Percentiles rank a stretch among this genome's conserved stretches.
phyloP scores from a whole-genome alignment of 2,888 invertebrate species.

The Andrena flavipes region DNA sequence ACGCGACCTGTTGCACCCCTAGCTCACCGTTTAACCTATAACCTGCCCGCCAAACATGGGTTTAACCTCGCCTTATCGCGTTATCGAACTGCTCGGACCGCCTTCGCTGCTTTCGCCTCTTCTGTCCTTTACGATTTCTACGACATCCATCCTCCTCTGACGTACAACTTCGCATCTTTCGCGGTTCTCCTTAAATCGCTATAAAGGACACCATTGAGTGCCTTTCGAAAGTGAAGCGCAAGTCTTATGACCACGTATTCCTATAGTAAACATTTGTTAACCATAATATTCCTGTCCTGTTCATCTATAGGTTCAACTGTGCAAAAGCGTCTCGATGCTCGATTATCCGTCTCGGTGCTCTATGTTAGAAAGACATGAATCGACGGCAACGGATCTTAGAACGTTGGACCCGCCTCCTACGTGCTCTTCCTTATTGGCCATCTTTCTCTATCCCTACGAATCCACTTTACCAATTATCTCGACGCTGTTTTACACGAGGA shows the following conservation, averaged over 20 bases:
- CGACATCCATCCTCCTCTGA: conserved; percentile 11
- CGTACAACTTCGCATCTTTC: background rate
- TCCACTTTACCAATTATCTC: conserved; percentile 76
- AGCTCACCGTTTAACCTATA: conserved; percentile 85
- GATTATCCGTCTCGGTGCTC: conserved; percentile 45
- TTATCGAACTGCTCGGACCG: conserved; percentile 81
- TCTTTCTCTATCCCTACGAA: conserved; percentile 70
- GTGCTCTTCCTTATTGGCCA: conserved; percentile 79
- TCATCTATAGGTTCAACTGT: background rate
- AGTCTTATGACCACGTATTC: too few species aligned
- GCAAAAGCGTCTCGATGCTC: background rate
- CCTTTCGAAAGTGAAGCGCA: too few species aligned
- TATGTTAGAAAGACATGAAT: conserved; percentile 65
- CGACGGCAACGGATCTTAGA: conserved; percentile 58
- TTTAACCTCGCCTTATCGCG: conserved; percentile 85
- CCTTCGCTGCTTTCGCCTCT: conserved; percentile 47
- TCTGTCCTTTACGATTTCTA: conserved; percentile 18
- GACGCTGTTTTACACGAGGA: conserved; percentile 72
- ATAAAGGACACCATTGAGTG: background rate
- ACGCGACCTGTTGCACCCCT: conserved; percentile 85
- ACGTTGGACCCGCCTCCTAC: conserved; percentile 75
- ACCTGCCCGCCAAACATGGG: conserved; percentile 84
- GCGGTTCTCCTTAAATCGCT: conserved; percentile 19
- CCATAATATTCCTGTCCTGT: background rate
- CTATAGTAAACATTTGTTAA: too few species aligned